phyloP scores from a whole-genome alignment of 2,888 invertebrate genomes.

The Nemurella pictetii region DNA sequence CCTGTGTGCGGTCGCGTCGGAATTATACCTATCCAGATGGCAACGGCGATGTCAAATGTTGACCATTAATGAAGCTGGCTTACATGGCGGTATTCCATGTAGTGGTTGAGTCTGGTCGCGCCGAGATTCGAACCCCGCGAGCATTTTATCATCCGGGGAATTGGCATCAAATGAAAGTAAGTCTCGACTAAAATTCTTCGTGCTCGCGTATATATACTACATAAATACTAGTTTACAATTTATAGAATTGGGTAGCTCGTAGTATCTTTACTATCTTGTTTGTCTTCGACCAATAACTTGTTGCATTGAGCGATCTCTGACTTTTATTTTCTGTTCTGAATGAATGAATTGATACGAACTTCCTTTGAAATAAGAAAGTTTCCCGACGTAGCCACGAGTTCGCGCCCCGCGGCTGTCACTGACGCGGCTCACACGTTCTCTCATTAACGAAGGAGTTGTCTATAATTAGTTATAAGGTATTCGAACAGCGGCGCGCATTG shows the following conservation, averaged over 20 bases:
- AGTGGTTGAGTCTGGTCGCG: neutral
- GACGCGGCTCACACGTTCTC: neutral
- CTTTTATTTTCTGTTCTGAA: neutral
- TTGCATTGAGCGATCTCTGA: neutral
- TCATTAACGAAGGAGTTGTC: slow-evolving; percentile 14
- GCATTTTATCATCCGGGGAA: slow-evolving; percentile 5
- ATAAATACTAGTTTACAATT: slow-evolving; percentile 1
- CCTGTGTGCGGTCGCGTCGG: neutral
- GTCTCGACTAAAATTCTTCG: neutral
- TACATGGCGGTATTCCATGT: neutral
- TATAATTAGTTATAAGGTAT: slow-evolving; percentile 18
- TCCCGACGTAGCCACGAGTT: slow-evolving; percentile 9
- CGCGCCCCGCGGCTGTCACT: slow-evolving; percentile 1
- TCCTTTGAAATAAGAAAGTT: slow-evolving; percentile 22
- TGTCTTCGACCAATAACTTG: neutral
- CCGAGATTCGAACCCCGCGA: neutral
- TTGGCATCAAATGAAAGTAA: neutral
- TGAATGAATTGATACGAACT: slow-evolving; percentile 11
- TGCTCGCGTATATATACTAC: too few relatives aligned
- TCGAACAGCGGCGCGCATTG: neutral
- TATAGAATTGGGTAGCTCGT: slow-evolving; percentile 1
- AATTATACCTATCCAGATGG: neutral
- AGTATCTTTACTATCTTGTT: neutral
- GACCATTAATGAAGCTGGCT: neutral
- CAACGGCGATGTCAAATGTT: slow-evolving; percentile 9